phyloP scores from a whole-genome alignment of 2,888 invertebrate genomes.

The Acheta domesticus region DNA sequence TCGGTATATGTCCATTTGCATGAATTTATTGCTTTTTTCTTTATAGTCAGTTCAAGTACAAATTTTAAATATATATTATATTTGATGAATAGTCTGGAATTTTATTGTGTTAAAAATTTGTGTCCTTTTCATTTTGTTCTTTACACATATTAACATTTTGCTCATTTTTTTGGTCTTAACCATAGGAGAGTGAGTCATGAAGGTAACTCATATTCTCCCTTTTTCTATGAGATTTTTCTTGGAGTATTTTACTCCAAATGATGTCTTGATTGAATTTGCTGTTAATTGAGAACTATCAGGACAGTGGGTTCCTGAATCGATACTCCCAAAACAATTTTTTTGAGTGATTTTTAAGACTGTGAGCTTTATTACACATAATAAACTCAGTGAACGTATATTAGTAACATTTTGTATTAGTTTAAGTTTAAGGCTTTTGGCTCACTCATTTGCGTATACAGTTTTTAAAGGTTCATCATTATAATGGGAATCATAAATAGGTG shows the following conservation, averaged over 20 bases:
- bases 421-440: too few species aligned
- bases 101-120: conserved; percentile 26
- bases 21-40: conserved; percentile 47
- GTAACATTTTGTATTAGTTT: too few species aligned
- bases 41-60: conserved; percentile 81
- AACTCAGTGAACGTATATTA: too few species aligned
- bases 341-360: not conserved
- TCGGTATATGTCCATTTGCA: conserved; percentile 24
- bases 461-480: too few species aligned
- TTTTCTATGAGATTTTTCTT: too few species aligned
- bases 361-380: too few species aligned
- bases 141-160: not conserved
- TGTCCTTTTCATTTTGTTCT: conserved; percentile 23
- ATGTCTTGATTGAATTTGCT: too few species aligned
- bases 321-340: not conserved
- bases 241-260: too few species aligned
- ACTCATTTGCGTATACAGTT: too few species aligned
- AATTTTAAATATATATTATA: conserved; percentile 58
- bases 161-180: conserved; percentile 2
- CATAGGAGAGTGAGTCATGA: not conserved
- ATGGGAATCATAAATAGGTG: too few species aligned
- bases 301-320: too few species aligned
- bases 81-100: conserved; percentile 27
- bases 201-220: not conserved
- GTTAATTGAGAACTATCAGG: too few species aligned